phyloP scores from a whole-genome alignment of 1,140 invertebrate genomes.

The Homarus americanus region DNA sequence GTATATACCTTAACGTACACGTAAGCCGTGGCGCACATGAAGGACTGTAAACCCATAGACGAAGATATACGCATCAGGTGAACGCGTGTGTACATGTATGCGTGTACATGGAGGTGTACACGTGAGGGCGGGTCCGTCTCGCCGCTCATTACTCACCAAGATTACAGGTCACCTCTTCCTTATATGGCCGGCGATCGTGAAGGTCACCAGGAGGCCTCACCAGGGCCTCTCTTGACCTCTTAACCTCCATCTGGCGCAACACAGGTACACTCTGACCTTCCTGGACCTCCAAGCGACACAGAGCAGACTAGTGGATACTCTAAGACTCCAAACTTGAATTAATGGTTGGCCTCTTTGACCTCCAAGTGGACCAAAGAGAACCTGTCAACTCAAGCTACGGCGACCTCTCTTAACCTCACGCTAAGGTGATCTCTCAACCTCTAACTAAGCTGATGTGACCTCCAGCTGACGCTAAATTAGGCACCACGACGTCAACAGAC shows the following conservation, averaged over 20 bases:
- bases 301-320: too few species aligned
- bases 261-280: not conserved
- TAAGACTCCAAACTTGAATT: too few species aligned
- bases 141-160: constrained; percentile 2
- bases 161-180: constrained; percentile 21
- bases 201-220: constrained; percentile 13
- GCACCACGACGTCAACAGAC: too few species aligned
- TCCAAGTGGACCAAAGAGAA: not conserved
- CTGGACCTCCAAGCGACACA: not conserved
- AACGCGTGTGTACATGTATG: too few species aligned
- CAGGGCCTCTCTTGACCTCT: constrained; percentile 10
- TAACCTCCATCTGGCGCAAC: constrained; percentile 3
- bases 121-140: constrained; percentile 3
- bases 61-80: too few species aligned
- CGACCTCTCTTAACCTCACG: too few species aligned
- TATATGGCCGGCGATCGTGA: constrained; percentile 2
- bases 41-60: too few species aligned
- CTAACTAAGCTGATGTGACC: too few species aligned
- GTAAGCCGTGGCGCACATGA: not conserved
- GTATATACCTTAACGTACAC: not conserved
- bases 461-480: too few species aligned
- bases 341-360: not conserved
- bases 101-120: too few species aligned
- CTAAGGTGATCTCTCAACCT: too few species aligned
- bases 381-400: not conserved